Base-by-base conservation (phyloP, 2,113 vertebrate genomes). In the Hippopotamus amphibius region DNA sequence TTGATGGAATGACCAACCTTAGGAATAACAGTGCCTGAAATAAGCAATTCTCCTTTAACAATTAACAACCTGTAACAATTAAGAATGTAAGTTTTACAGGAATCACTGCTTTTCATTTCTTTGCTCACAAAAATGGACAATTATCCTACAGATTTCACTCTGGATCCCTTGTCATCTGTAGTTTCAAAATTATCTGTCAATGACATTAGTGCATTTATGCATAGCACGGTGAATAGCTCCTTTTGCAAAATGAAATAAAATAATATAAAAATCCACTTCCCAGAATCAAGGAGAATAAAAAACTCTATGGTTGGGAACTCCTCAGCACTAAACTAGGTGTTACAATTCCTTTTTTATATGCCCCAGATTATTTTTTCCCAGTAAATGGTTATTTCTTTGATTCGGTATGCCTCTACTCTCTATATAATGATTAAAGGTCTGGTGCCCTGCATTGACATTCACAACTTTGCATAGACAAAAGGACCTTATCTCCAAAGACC, bases 191-290 rank as follows among this genome's bases (percentile, higher is more conserved):
- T 46, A 82, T 43, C 33, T 93, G 13, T 24, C 66, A 76, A 48
- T 48, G 22, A 53, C 26, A 77, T 50, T 76, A 50, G 9, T 55
- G 7, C n/a, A 68, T n/a, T 83, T 50, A 61, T 81, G 41, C 30
- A 63, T 41, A 89, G 83, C 6, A 88, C 46, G 30, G 26, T 84
- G 74, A 84, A 79, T 55, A 85, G 15, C 11, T 26, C 3, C 48
- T 85, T 95, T n/a, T n/a, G 21, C 11, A 95, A 92, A 95, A 48
- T 72, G 76, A 77, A 63, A 71, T 72, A 76, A 65, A 90, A 37
- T 87, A 30, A 41, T 57, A 46, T 7, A 65, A 61, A 84, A 92
- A 84, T 92, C 21, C 6, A 69, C 30, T 92, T 92, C 53, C 9
- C n/a, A 76, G 88, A 86, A 92, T 28, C 63, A 77, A 76, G 50